Base-by-base conservation (phyloP, 1,140 invertebrate genomes). In the Geopemphigus sp. region DNA sequence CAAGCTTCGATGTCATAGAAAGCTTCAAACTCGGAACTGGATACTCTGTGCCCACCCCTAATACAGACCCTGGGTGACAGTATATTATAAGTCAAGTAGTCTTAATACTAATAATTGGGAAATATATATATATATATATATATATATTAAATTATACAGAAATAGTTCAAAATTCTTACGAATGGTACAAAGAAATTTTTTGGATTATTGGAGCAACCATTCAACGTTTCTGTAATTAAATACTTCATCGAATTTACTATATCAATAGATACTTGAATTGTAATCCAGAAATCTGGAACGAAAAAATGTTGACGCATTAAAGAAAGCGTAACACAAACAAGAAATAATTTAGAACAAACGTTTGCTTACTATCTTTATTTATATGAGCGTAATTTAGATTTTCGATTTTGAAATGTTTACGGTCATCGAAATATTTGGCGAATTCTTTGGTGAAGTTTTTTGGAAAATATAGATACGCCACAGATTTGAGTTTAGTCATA, bases 381-480 rank as follows among this genome's bases (percentile, higher is more conserved):
- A 78, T 47, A 26, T 63, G 74, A 19, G 5, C 39, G 19, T 39
- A 78, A 29, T 14, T 8, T n/a, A 11, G 22, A 26, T 57, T 61
- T 50, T 61, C 22, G 14, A 47, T 8, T 24, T 63, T 26, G 6
- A 32, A 78, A 47, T 78, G 19, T 47, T 61, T 10, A 26, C 57
- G 56, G 14, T 78, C 39, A 15, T 39, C 15, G 19, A 78, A 45
- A 50, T 56, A 78, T 24, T 24, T 50, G 17, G 6, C 12, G 10
- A 78, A 26, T 6, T 5, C 39, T 26, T 26, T 47, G 10, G 74
- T 78, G n/a, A 14, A 78, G 24, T 78, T 78, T 61, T 78, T 45
- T 24, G 57, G 74, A 29, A 78, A 78, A 61, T 78, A 47, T 2
- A 78, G 14, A 50, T 63, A 78, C 6, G 57, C 74, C 24, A 63